These are phyloP conservation scores for Palloptera scutellata DNA, from an alignment of 2,888 invertebrate genomes.

Conservation along the genomic window DNA sequence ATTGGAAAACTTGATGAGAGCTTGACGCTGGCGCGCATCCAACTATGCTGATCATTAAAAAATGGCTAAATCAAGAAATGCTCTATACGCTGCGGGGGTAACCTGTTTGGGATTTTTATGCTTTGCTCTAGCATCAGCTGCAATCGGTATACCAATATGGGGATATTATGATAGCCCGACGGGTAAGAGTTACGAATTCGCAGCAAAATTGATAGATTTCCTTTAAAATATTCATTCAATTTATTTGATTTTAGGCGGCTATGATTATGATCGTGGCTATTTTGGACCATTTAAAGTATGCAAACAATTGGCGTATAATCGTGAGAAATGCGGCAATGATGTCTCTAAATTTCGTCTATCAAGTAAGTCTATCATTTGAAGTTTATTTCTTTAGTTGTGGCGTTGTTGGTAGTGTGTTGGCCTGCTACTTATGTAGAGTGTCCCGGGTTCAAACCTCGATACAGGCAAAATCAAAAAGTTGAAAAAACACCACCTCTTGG, in stretches of 20 bases:
- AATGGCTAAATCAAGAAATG: constrained; percentile 63
- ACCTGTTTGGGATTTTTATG: constrained; percentile 74
- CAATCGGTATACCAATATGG: constrained; percentile 86
- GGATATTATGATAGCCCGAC: constrained; percentile 75
- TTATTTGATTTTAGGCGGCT: constrained; percentile 48
- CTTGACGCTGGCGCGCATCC: not conserved
- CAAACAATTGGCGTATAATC: constrained; percentile 80
- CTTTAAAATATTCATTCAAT: constrained; percentile 7
- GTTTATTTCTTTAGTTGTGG: no score
- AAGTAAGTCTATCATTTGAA: constrained; percentile 71
- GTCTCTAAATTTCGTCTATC: constrained; percentile 81
- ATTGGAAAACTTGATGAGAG: not conserved
- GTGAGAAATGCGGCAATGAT: constrained; percentile 82
- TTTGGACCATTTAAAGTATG: constrained; percentile 90
- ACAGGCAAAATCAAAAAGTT: no score
- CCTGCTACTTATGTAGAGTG: no score
- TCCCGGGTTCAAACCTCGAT: no score
- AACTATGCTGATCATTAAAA: constrained; percentile 47
- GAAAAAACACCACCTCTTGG: no score
- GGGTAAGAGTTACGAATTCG: constrained; percentile 64
- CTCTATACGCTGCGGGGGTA: constrained; percentile 64
- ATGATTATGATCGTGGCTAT: constrained; percentile 79
- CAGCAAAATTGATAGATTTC: not conserved
- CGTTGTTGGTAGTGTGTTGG: no score
- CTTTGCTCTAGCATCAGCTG: constrained; percentile 82